phyloP scores from a whole-genome alignment of 1,140 invertebrate genomes.

The Heliconius congener region DNA sequence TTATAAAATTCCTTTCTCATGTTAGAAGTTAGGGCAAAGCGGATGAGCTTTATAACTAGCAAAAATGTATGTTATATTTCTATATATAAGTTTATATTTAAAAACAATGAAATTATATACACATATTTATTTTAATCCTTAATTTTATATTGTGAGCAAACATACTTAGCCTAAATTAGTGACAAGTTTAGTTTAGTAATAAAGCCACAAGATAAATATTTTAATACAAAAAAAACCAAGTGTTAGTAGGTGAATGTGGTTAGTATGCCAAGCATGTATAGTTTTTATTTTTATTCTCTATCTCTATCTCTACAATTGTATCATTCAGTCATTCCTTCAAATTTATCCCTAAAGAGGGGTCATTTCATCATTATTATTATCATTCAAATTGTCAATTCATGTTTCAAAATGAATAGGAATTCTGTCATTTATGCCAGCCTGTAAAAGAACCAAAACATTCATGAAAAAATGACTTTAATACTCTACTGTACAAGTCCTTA shows the following conservation, averaged over 20 bases:
- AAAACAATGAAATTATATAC: constrained; percentile 21
- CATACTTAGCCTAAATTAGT: constrained; percentile 36
- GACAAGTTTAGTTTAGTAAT: constrained; percentile 15
- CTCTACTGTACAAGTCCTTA: constrained; percentile 3
- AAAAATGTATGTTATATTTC: constrained; percentile 37
- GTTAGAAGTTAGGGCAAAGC: constrained; percentile 80
- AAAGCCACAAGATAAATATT: constrained; percentile 17
- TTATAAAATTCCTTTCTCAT: constrained; percentile 24
- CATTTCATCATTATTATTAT: constrained; percentile 19
- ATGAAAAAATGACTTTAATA: constrained; percentile 34
- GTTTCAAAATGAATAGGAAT: constrained; percentile 34
- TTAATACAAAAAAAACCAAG: constrained; percentile 32
- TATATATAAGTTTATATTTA: constrained; percentile 27
- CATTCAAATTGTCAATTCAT: constrained; percentile 32
- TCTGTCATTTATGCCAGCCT: constrained; percentile 43
- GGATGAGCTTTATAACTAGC: constrained; percentile 63
- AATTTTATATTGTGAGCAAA: constrained; percentile 35
- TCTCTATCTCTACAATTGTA: constrained; percentile 24
- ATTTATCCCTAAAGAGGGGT: constrained; percentile 21
- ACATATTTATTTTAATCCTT: constrained; percentile 23
- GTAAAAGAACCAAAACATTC: constrained; percentile 41
- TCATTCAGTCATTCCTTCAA: constrained; percentile 38
- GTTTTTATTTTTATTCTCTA: constrained; percentile 22
- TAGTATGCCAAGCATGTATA: constrained; percentile 36
- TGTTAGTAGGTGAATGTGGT: constrained; percentile 33